Evolutionary conservation across 2,113 vertebrate species (phyloP).

Genomic region (Triplophysa tibetana): DNA sequence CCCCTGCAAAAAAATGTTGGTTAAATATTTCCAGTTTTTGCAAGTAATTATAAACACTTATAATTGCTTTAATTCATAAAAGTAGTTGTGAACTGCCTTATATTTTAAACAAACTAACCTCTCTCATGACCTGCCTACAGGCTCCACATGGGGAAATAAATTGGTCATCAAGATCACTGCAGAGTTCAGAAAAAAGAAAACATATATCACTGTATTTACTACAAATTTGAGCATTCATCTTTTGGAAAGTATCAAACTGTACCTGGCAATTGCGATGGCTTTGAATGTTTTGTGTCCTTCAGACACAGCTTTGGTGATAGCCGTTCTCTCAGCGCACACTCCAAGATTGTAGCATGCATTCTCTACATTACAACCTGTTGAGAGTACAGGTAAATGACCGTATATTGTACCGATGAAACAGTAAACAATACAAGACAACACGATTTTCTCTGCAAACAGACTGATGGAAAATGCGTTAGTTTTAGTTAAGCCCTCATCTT

Average conservation of each 20-base stretch:
- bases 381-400: neutral
- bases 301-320: conserved; percentile 82
- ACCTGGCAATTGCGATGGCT: conserved; percentile 83
- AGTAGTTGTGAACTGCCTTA: too few species aligned
- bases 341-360: conserved; percentile 75
- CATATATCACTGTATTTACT: neutral
- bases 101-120: conserved; percentile 70
- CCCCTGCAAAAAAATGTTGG: too few species aligned
- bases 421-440: too few species aligned
- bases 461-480: too few species aligned
- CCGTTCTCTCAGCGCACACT: conserved; percentile 76
- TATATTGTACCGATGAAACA: neutral
- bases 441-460: too few species aligned
- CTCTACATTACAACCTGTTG: conserved; percentile 83
- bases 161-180: conserved; percentile 72
- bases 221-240: neutral
- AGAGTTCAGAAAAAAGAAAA: conserved; percentile 30
- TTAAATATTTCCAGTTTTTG: too few species aligned
- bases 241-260: neutral
- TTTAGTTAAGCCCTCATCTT: too few species aligned
- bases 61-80: too few species aligned
- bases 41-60: too few species aligned
- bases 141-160: conserved; percentile 80
- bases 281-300: conserved; percentile 77
- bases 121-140: conserved; percentile 86